Evolutionary conservation across 2,888 invertebrate species (phyloP).

Genomic region (Hyposoter didymator): DNA sequence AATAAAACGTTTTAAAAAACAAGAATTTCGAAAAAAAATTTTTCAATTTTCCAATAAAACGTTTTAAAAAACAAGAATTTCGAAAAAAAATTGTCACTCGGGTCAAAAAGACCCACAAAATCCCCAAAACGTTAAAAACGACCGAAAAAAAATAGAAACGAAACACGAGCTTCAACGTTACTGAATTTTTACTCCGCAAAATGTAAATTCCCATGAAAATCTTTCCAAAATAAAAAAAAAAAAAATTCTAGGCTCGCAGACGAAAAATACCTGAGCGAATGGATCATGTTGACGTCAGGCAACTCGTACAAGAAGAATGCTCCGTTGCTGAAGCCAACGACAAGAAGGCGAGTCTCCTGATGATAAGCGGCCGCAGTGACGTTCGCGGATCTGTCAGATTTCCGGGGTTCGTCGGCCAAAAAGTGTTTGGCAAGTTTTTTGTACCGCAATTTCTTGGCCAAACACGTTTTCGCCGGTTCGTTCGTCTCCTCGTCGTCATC

Average conservation of each 20-base stretch:
- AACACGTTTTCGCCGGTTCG: slow-evolving; percentile 46
- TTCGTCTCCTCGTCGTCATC: slow-evolving; percentile 76
- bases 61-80: no score
- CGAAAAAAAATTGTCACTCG: no score
- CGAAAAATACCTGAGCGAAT: slow-evolving; percentile 87
- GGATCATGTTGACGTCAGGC: slow-evolving; percentile 96
- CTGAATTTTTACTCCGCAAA: no score
- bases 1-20: no score
- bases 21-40: no score
- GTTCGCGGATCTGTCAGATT: slow-evolving; percentile 87
- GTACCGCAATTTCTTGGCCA: slow-evolving; percentile 85
- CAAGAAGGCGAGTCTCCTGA: slow-evolving; percentile 91
- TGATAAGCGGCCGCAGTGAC: slow-evolving; percentile 95
- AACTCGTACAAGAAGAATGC: slow-evolving; percentile 97
- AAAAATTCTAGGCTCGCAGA: background rate
- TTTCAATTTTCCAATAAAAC: no score
- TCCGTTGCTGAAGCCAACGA: slow-evolving; percentile 96
- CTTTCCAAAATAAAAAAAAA: no score
- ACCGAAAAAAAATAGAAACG: no score
- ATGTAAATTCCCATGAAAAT: no score
- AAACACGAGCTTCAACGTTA: no score
- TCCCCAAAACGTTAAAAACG: no score
- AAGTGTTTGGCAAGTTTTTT: slow-evolving; percentile 91
- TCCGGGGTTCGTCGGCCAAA: slow-evolving; percentile 89
- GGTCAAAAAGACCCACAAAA: no score